A percentile compares a stretch with the other conserved stretches of the same genome.
Evolutionary conservation across 53 echinoderm and acorn worm genomes (phyloP).

Genomic region (Echinarachnius parma): DNA sequence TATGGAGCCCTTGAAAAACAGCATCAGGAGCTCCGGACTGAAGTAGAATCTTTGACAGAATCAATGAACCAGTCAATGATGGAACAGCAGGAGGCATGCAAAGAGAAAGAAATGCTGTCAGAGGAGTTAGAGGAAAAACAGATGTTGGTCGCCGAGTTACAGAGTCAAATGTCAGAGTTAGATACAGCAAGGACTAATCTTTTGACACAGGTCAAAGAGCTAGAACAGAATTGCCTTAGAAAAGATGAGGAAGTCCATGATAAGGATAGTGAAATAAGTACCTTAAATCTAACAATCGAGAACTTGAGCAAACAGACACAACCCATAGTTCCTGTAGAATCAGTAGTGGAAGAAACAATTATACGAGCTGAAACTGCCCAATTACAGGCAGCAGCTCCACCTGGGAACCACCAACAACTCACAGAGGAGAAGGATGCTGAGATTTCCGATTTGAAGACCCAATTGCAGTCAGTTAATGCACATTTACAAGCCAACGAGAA

Average conservation of each 20-base stretch:
- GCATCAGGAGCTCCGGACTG: slow-evolving; percentile 41
- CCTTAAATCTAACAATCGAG: slow-evolving; percentile 63
- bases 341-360: slow-evolving; percentile 17
- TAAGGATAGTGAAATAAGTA: slow-evolving; percentile 53
- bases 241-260: slow-evolving; percentile 8
- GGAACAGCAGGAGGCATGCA: slow-evolving; percentile 49
- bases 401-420: slow-evolving; percentile 33
- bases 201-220: neutral
- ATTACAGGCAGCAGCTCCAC: slow-evolving; percentile 54
- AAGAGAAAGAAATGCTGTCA: slow-evolving; percentile 19
- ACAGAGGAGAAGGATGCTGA: slow-evolving; percentile 49
- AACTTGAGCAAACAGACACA: slow-evolving; percentile 33
- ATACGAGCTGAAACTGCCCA: slow-evolving; percentile 35
- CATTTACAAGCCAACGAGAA: slow-evolving; percentile 25
- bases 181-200: slow-evolving; percentile 18
- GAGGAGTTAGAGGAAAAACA: slow-evolving; percentile 57
- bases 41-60: slow-evolving; percentile 56
- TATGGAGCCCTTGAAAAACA: slow-evolving; percentile 57
- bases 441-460: slow-evolving; percentile 43
- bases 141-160: slow-evolving; percentile 40
- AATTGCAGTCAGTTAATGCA: slow-evolving; percentile 23
- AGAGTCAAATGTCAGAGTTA: slow-evolving; percentile 42
- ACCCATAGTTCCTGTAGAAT: neutral
- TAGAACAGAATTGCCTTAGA: neutral
- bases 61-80: slow-evolving; percentile 50